These are phyloP conservation scores for Tachypleus tridentatus DNA, from an alignment of 1,140 invertebrate species.

Conservation along the genomic window DNA sequence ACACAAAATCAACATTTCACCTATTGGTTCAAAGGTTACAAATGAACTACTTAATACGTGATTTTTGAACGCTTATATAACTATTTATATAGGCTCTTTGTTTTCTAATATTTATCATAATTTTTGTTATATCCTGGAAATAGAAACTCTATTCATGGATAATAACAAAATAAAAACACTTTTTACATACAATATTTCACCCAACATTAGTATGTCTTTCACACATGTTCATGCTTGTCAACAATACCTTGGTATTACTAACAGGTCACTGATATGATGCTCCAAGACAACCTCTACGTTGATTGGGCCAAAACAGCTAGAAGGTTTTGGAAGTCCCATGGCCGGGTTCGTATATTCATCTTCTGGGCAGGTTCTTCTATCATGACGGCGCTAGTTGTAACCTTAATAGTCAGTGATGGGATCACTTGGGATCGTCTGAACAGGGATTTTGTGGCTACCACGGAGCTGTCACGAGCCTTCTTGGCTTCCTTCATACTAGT, in stretches of 20 bases:
- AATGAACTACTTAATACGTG: too few relatives aligned
- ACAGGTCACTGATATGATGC: conserved; percentile 46
- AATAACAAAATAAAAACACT: too few relatives aligned
- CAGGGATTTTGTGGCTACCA: conserved; percentile 40
- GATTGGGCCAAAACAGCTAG: conserved; percentile 36
- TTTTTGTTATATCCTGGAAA: too few relatives aligned
- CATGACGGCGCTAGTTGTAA: conserved; percentile 38
- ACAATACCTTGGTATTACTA: conserved; percentile 11
- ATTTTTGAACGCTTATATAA: too few relatives aligned
- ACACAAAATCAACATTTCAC: too few relatives aligned
- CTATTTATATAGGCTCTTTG: too few relatives aligned
- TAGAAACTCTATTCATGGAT: too few relatives aligned
- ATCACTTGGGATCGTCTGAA: conserved; percentile 44
- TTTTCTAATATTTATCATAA: too few relatives aligned
- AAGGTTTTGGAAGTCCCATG: conserved; percentile 34
- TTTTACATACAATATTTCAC: too few relatives aligned
- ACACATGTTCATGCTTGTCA: too few relatives aligned
- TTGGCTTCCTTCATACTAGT: conserved; percentile 45
- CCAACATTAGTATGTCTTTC: too few relatives aligned
- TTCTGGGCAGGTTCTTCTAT: conserved; percentile 40
- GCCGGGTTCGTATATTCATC: conserved; percentile 38
- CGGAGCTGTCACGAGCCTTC: conserved; percentile 43
- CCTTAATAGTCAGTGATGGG: conserved; percentile 41
- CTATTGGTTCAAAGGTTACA: too few relatives aligned
- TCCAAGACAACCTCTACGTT: conserved; percentile 45